Conservation (phyloP, 2,888 invertebrate genomes). For the Odontomyia ornata region DNA sequence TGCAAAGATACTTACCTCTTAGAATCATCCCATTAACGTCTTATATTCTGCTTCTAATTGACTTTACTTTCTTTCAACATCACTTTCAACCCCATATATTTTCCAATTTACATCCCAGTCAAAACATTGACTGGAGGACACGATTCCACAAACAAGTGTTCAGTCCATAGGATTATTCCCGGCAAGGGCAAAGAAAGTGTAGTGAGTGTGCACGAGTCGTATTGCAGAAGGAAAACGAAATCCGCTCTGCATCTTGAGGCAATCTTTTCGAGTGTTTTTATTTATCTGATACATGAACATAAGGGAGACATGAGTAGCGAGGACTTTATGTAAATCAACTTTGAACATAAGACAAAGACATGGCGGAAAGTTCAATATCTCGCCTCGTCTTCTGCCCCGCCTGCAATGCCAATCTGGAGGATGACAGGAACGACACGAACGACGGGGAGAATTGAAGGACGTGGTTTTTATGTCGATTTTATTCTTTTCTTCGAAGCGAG, state of each 20-base stretch:
- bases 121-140: slow-evolving; percentile 30
- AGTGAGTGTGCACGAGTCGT: neutral
- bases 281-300: neutral
- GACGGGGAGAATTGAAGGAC: neutral
- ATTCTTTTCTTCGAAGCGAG: neutral
- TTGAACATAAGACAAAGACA: neutral
- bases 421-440: neutral
- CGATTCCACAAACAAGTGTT: neutral
- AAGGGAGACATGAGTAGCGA: neutral
- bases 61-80: slow-evolving; percentile 8
- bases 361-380: slow-evolving; percentile 32
- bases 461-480: slow-evolving; percentile 18
- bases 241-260: neutral
- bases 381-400: neutral
- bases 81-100: slow-evolving; percentile 9
- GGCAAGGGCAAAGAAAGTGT: neutral
- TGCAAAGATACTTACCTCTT: neutral
- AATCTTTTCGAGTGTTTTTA: slow-evolving; percentile 25
- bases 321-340: slow-evolving; percentile 30
- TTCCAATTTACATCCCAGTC: slow-evolving; percentile 31
- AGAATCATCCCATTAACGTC: neutral
- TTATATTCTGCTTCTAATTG: no score
- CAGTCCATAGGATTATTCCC: no score
- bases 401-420: neutral
- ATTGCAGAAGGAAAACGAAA: neutral